Evolutionary conservation across 1,140 invertebrate genomes (phyloP), one percentile per base, ranked within the genome.

Genomic region (Brachionus rubens): DNA sequence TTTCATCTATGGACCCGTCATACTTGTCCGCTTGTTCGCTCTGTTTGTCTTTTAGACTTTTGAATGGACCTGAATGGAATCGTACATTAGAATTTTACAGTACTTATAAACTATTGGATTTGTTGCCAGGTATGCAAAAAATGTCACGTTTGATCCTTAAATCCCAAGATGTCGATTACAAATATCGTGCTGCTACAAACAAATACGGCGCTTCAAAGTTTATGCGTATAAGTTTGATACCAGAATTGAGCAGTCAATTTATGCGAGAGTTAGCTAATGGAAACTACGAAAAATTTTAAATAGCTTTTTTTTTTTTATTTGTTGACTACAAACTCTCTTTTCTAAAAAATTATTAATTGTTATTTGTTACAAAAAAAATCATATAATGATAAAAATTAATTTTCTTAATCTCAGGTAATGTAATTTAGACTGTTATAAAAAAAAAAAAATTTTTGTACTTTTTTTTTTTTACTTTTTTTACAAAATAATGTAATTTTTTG

Each of bases 1-100:
- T 94, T 85, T 88, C 89, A 28, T 90, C 92, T 81, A 88, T 91
- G 80, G 85, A 86, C 67, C 93, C 95, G 3, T 97, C 94, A 12
- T 78, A 89, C n/a, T 83, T 91, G 47, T 91, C 91, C 56, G 91
- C 91, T 70, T 89, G 89, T 48, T 88, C 90, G 36, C 83, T 91
- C 50, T 91, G 89, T 83, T 83, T 92, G 30, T 87, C 91, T 33
- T 86, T 90, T 59, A 85, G 86, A 84, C 67, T 85, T 5, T 75
- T 85, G 14, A 82, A 83, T 77, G 77, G 77, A 10, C 24, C 78
- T 56, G 62, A 79, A 78, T 85, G 84, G 84, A 83, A 84, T 80
- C 77, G 79, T 43, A 86, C 85, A 2, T 77, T 88, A 48, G 77
- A 77, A 1, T 83, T 82, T 78, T 87, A 88, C 80, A 87, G 85